These are phyloP conservation scores for Drosophila neoperkinsi DNA, from an alignment of 2,888 invertebrate genomes.

Conservation along the genomic window DNA sequence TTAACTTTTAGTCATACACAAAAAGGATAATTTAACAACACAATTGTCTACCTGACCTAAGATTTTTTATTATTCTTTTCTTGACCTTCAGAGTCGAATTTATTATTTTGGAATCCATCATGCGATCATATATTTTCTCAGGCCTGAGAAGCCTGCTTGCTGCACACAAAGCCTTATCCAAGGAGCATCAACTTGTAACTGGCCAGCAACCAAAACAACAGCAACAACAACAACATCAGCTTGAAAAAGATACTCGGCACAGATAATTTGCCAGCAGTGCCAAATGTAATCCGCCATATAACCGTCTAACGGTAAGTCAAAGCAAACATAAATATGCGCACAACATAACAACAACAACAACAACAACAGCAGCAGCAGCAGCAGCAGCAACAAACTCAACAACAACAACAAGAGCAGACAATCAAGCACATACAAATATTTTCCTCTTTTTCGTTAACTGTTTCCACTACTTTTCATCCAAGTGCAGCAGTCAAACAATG, in stretches of 20 bases:
- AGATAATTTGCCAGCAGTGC: conserved; percentile 81
- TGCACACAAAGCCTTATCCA: conserved; percentile 17
- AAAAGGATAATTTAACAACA: background rate
- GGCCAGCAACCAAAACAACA: conserved; percentile 18
- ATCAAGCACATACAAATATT: conserved; percentile 73
- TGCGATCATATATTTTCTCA: conserved; percentile 1
- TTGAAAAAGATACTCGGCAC: conserved; percentile 66
- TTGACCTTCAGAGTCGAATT: background rate
- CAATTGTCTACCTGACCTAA: background rate
- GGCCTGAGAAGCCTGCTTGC: conserved; percentile 38
- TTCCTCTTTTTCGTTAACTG: conserved; percentile 76
- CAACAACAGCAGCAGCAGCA: conserved; percentile 43
- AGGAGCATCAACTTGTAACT: conserved; percentile 35
- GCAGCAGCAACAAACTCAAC: conserved; percentile 33
- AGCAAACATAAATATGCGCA: conserved; percentile 80
- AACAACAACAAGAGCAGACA: conserved; percentile 46
- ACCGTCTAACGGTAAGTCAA: conserved; percentile 80
- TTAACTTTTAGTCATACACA: background rate
- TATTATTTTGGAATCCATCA: background rate
- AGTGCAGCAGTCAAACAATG: conserved; percentile 56
- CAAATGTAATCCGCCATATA: conserved; percentile 81
- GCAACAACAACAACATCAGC: conserved; percentile 11
- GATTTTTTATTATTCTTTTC: background rate
- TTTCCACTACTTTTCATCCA: conserved; percentile 79
- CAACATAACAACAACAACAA: conserved; percentile 48